Evolutionary conservation across 1,140 invertebrate species (phyloP).

Genomic region (Brachionus rotundiformis): DNA sequence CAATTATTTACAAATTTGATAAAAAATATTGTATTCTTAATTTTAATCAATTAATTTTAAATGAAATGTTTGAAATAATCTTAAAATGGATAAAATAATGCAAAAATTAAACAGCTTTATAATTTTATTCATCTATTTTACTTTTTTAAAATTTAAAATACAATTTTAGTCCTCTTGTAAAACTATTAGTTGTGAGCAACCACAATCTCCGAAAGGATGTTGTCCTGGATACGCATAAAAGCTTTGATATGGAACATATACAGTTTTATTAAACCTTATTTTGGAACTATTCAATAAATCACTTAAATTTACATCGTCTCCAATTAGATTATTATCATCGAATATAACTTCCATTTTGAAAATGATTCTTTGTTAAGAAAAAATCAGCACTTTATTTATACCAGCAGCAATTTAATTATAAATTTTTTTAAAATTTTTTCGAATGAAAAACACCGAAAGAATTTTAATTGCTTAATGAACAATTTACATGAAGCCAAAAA

Average conservation of each 20-base stretch:
- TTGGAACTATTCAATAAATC: background rate
- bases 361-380: background rate
- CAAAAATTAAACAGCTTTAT: too few species aligned
- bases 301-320: background rate
- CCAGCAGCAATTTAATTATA: too few species aligned
- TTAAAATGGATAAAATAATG: too few species aligned
- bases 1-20: too few species aligned
- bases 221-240: constrained; percentile 10
- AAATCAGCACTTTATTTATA: background rate
- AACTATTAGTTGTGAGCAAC: constrained; percentile 5
- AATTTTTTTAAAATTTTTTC: too few species aligned
- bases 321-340: background rate
- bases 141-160: background rate
- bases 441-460: background rate
- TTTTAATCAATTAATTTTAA: too few species aligned
- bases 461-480: background rate
- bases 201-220: constrained; percentile 20
- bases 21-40: too few species aligned
- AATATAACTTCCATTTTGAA: background rate
- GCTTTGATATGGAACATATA: background rate
- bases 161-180: background rate
- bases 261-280: background rate
- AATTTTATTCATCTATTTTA: background rate
- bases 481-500: background rate
- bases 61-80: too few species aligned